Evolutionary conservation across 2,113 vertebrate genomes (phyloP).

Genomic region (Semnornis frantzii): DNA sequence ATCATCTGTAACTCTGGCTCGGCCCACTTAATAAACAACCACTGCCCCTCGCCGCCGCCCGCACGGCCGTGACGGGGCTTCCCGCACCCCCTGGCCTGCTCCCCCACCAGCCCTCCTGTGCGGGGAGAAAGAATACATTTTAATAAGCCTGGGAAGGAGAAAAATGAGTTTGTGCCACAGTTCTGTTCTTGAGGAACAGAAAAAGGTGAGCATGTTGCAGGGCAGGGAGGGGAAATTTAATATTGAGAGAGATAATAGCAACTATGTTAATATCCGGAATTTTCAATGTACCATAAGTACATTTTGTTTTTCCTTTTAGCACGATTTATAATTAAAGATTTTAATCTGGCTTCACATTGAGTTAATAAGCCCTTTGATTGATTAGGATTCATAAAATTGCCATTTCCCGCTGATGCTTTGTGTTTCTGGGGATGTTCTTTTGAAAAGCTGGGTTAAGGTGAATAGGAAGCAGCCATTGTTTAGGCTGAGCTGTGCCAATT

Average conservation of each 20-base stretch:
- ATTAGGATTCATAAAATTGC: conserved; percentile 88
- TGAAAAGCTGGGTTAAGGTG: conserved; percentile 81
- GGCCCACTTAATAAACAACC: conserved; percentile 59
- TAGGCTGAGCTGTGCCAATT: conserved; percentile 77
- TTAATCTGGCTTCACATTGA: conserved; percentile 89
- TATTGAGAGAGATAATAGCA: conserved; percentile 84
- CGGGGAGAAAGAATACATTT: conserved; percentile 59
- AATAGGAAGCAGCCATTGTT: conserved; percentile 82
- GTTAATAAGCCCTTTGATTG: conserved; percentile 90
- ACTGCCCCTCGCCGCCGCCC: background rate
- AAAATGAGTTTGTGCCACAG: conserved; percentile 73
- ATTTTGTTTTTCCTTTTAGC: conserved; percentile 88
- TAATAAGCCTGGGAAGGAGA: conserved; percentile 74
- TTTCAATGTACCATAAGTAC: conserved; percentile 84
- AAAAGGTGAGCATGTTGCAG: conserved; percentile 78
- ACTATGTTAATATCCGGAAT: conserved; percentile 88
- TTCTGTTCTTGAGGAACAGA: conserved; percentile 78
- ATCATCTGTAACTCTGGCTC: conserved; percentile 12
- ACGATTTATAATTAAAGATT: conserved; percentile 90
- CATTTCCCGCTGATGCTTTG: conserved; percentile 85
- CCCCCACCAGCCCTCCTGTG: conserved; percentile 38
- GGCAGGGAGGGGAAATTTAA: conserved; percentile 74
- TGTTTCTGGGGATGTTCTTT: conserved; percentile 82
- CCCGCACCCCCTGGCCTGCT: conserved; percentile 32
- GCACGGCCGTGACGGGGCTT: conserved; percentile 45